Base-by-base conservation (phyloP, 1,140 invertebrate genomes). In the Neuroterus valhalla region DNA sequence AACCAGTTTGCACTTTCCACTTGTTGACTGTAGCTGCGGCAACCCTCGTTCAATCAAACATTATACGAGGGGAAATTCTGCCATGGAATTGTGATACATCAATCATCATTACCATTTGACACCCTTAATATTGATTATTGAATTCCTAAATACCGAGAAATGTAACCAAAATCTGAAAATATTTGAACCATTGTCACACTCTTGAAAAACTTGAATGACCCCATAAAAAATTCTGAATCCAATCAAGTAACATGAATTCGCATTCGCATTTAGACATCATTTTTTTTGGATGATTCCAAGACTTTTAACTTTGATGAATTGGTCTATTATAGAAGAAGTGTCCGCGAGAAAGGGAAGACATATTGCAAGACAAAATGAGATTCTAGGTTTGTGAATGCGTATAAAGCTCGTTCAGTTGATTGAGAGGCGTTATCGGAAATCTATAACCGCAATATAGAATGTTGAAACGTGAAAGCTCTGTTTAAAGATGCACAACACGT, bases 401-500 rank as follows among this genome's bases (percentile, higher is more conserved):
- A 31, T 6, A 62, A 62, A 62, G 31, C 23, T 62, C 15, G 8
- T 38, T 62, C 23, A 62, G 23, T 62, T 62, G 31, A 62, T 62
- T 62, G 55, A 62, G 55, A 62, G 14, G 31, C 5, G 55, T 15
- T 62, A 62, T 62, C 55, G 55, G 23, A 62, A 62, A 62, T 62
- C 52, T 3, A 55, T 55, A 26, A 55, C 15, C n/a, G 14, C 55
- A 62, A 38, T 62, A 31, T 26, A 62, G 23, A 62, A 62, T 62
- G 55, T 55, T 31, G 52, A 8, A 31, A 55, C 26, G 21, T 55
- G 46, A 19, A 48, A 48, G 46, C 46, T 4, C 6, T 48, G 17
- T 48, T 38, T 48, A 48, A 48, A 48, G 46, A 48, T 48, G 46
- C 46, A 55, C 52, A 55, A 15, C 52, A 55, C 21, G 23, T 62